phyloP scores from a whole-genome alignment of 2,113 vertebrate genomes.

The Penelope pileata region DNA sequence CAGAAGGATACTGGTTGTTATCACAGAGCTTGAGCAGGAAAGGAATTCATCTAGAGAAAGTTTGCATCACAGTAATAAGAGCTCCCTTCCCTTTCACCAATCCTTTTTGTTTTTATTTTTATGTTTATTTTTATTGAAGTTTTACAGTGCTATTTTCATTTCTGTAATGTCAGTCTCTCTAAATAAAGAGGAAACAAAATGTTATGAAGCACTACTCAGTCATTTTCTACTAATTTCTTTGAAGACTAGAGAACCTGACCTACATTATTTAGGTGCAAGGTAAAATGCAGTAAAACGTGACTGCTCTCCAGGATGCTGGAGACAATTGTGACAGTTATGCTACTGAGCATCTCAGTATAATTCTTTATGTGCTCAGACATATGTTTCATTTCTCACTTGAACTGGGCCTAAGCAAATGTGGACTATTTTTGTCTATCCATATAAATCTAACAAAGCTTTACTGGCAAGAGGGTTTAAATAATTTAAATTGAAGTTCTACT shows the following conservation, averaged over 20 bases:
- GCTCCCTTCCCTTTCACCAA: not conserved
- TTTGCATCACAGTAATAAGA: not conserved
- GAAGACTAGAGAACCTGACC: not conserved
- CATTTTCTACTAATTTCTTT: constrained; percentile 23
- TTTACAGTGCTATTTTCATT: constrained; percentile 31
- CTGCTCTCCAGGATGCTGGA: not conserved
- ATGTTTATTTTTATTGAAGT: constrained; percentile 41
- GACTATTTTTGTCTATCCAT: not conserved
- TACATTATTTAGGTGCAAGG: not conserved
- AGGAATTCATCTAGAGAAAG: not conserved
- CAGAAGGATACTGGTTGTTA: not conserved
- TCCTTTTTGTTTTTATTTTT: not conserved
- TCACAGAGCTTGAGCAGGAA: not conserved
- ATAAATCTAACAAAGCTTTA: not conserved
- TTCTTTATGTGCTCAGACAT: not conserved
- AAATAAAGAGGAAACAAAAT: constrained; percentile 40
- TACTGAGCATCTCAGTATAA: not conserved
- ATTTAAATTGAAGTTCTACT: not conserved
- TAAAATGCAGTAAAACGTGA: not conserved
- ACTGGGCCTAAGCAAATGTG: not conserved
- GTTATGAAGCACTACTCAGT: not conserved
- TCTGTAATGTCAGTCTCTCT: constrained; percentile 1
- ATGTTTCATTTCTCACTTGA: constrained; percentile 7
- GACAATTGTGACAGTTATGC: not conserved
- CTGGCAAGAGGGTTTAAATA: not conserved